Evolutionary conservation across 2,113 vertebrate genomes (phyloP).

Genomic region (Urocitellus parryii): DNA sequence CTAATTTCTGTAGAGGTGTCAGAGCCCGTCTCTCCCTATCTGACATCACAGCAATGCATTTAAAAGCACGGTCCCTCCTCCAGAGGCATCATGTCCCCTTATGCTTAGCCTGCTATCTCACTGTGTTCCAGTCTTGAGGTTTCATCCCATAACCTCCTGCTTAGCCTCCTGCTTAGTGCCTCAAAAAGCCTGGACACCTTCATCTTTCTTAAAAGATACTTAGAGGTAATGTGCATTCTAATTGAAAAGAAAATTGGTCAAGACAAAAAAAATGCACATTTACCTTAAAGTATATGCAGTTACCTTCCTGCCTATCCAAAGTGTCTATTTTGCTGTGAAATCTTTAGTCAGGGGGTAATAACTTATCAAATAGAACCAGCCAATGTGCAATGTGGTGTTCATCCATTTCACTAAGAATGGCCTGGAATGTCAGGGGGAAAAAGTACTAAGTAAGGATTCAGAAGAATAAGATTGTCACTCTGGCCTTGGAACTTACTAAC

Average conservation of each 20-base stretch:
- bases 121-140: background rate
- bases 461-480: background rate
- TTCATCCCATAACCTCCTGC: background rate
- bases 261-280: background rate
- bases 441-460: background rate
- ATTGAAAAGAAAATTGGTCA: constrained; percentile 20
- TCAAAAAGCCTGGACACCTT: background rate
- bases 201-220: background rate
- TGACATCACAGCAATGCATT: background rate
- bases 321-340: background rate
- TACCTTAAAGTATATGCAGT: background rate
- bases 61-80: background rate
- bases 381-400: background rate
- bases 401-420: background rate
- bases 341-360: background rate
- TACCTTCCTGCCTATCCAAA: background rate
- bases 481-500: background rate
- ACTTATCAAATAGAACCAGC: background rate
- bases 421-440: background rate
- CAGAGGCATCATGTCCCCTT: background rate
- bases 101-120: background rate
- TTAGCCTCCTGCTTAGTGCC: background rate
- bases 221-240: background rate
- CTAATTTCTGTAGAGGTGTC: background rate
- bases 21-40: background rate